Evolutionary conservation across 1,140 invertebrate genomes (phyloP), one percentile per base, ranked within the genome.

Genomic region (Heterodera schachtii): DNA sequence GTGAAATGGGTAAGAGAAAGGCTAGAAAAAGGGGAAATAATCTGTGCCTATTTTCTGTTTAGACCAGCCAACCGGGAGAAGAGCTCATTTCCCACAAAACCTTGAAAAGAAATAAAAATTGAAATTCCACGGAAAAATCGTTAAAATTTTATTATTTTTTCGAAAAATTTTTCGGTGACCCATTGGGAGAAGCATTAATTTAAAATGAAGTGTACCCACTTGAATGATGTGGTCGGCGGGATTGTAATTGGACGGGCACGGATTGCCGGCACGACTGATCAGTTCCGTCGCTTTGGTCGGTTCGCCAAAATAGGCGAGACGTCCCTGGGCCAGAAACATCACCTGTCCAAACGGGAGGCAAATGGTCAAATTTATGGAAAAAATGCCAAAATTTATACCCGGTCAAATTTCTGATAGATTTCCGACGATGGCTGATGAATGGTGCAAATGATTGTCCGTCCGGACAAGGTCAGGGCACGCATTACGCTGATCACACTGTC

Each of bases 371-470:
- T 74, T 31, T 11, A 31, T 31, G 31, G 2, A 31, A 3, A 73
- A 19, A 71, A 76, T 11, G 19, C 11, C 4, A 5, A 43, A 67
- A 78, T 49, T 21, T 69, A 7, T 49, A 69, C 43, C 77, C 73
- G 49, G 79, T 95, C 93, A 90, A 96, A 96, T 75, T 94, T 91
- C 84, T 94, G 93, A 84, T 95, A 94, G 7, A 95, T 92, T 81
- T 94, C 93, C 6, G 94, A 95, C 8, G 94, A 94, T 0, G 95
- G 95, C 87, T 96, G 95, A 91, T 96, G 95, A 52, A 96, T 94
- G 0, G 94, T 94, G 85, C 94, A 94, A 41, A 96, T 92, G 11
- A 95, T 93, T 57, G 94, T 93, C 91, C 94, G 94, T 66, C 92
- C 94, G 73, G 91, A 92, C 74, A 89, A 88, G 0, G 93, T 93